Conservation (phyloP, 1,140 invertebrate species). For the Scaptomyza montana region DNA sequence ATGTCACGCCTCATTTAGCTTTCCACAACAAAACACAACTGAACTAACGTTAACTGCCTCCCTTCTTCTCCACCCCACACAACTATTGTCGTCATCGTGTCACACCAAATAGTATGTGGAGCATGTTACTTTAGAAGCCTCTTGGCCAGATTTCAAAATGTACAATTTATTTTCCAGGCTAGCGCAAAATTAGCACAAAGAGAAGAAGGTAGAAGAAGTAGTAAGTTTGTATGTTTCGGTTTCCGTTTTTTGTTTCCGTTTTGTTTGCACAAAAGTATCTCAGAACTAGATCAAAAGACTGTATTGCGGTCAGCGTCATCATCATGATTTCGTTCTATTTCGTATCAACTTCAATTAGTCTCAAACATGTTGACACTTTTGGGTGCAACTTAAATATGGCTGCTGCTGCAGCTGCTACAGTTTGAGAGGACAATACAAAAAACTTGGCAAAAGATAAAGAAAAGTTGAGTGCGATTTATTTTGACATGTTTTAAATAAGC, state of each 20-base stretch:
- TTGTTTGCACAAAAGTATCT: slow-evolving; percentile 30
- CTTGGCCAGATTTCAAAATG: slow-evolving; percentile 49
- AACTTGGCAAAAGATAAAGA: background rate
- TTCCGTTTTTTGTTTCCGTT: slow-evolving; percentile 5
- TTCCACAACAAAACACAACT: slow-evolving; percentile 53
- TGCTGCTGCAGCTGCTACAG: slow-evolving; percentile 1
- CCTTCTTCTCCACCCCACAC: background rate
- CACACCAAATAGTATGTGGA: slow-evolving; percentile 37
- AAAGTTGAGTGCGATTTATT: background rate
- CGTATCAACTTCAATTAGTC: slow-evolving; percentile 52
- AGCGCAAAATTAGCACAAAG: slow-evolving; percentile 15
- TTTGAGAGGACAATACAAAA: background rate
- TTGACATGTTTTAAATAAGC: background rate
- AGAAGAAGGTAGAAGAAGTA: slow-evolving; percentile 9
- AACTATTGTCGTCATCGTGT: slow-evolving; percentile 31
- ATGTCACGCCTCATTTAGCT: slow-evolving; percentile 80
- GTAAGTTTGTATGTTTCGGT: background rate
- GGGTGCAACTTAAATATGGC: slow-evolving; percentile 10
- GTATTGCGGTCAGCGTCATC: slow-evolving; percentile 43
- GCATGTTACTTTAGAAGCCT: slow-evolving; percentile 26
- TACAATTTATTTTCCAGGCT: slow-evolving; percentile 34
- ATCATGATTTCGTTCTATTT: slow-evolving; percentile 32
- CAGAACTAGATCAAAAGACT: slow-evolving; percentile 63
- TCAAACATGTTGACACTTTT: slow-evolving; percentile 33
- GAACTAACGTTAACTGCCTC: slow-evolving; percentile 2